A percentile compares a stretch with the other conserved stretches of the same genome.
phyloP scores from a whole-genome alignment of 2,797 vertebrate species.

The Pachyuromys duprasi region DNA sequence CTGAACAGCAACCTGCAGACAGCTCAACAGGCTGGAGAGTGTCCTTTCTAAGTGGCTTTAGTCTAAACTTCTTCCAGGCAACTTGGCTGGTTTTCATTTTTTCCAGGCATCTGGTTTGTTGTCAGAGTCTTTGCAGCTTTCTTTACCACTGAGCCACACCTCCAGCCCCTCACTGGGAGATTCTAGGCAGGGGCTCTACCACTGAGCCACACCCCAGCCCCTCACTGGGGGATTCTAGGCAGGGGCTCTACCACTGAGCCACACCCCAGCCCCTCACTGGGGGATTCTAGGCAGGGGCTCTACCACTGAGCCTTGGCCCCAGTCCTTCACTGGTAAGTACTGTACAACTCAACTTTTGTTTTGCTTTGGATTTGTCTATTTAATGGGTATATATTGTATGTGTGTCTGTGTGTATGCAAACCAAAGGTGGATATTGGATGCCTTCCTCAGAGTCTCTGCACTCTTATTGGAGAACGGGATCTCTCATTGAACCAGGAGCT shows the following conservation, averaged over 20 bases:
- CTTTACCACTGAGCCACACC: background rate
- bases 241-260: background rate
- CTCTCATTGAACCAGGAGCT: background rate
- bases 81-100: background rate
- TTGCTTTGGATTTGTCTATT: background rate
- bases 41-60: background rate
- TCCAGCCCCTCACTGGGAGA: background rate
- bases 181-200: background rate
- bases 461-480: background rate
- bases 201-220: background rate
- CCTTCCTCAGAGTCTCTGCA: background rate
- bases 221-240: background rate
- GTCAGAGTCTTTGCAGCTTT: background rate
- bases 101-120: background rate
- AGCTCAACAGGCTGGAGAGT: background rate
- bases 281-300: background rate
- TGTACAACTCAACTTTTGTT: too few species aligned
- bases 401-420: background rate
- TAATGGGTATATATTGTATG: background rate
- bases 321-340: background rate
- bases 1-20: background rate
- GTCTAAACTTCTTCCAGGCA: background rate
- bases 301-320: background rate
- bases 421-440: background rate
- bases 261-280: background rate